A percentile compares a stretch with the other conserved stretches of the same genome.
Evolutionary conservation across 2,888 invertebrate genomes (phyloP).

Genomic region (Thymelicus sylvestris): DNA sequence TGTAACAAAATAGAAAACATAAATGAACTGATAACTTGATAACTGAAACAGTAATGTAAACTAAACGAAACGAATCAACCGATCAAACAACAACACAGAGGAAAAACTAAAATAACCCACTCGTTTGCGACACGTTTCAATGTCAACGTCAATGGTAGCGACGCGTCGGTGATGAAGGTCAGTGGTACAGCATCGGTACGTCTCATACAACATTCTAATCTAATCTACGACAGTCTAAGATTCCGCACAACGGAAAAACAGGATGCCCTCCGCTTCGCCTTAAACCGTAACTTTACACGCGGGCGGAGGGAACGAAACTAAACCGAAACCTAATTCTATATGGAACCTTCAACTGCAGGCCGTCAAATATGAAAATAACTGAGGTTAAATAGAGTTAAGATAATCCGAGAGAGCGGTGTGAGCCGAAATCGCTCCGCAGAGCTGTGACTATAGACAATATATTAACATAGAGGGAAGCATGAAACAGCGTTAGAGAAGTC

Average conservation of each 20-base stretch:
- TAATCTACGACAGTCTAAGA: slow-evolving; percentile 82
- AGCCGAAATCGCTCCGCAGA: slow-evolving; percentile 44
- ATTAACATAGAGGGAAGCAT: slow-evolving; percentile 39
- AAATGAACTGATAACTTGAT: slow-evolving; percentile 14
- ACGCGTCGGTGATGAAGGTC: slow-evolving; percentile 47
- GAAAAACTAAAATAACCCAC: neutral
- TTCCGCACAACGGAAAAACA: slow-evolving; percentile 84
- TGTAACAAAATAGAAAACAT: slow-evolving; percentile 18
- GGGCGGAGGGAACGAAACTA: slow-evolving; percentile 71
- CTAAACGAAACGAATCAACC: neutral
- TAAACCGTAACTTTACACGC: slow-evolving; percentile 71
- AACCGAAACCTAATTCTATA: slow-evolving; percentile 65
- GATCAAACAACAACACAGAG: neutral
- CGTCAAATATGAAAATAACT: slow-evolving; percentile 49
- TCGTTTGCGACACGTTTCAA: too few species aligned
- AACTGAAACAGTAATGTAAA: neutral
- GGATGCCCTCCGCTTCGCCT: slow-evolving; percentile 69
- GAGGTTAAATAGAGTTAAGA: slow-evolving; percentile 43
- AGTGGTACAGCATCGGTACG: slow-evolving; percentile 64
- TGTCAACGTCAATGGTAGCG: neutral
- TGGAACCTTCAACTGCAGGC: slow-evolving; percentile 76
- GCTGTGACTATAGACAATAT: slow-evolving; percentile 40
- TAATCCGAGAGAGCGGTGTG: slow-evolving; percentile 55
- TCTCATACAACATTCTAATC: slow-evolving; percentile 76
- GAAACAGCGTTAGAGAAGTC: neutral